A percentile compares a stretch with the other conserved stretches of the same genome.
Conservation (phyloP, 1,140 invertebrate genomes). For the Wasmannia auropunctata region DNA sequence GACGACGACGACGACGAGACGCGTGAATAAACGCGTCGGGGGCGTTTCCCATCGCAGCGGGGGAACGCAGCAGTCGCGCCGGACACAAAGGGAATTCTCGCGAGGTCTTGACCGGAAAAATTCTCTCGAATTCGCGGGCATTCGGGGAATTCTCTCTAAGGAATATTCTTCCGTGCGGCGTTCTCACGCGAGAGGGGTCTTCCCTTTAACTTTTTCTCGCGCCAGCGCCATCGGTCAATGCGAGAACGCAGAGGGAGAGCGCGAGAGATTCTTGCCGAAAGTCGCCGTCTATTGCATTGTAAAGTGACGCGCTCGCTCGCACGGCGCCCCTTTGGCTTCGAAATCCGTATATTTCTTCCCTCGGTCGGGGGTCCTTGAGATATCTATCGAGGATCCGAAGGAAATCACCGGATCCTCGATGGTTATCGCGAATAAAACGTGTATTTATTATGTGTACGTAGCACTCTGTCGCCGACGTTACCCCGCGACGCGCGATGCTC, state of each 20-base stretch:
- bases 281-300: neutral
- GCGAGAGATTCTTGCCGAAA: constrained; percentile 9
- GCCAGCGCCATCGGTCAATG: constrained; percentile 11
- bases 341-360: constrained; percentile 15
- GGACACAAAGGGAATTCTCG: constrained; percentile 39
- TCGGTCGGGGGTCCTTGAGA: neutral
- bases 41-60: neutral
- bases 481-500: constrained; percentile 82
- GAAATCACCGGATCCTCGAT: neutral
- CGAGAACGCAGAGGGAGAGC: neutral
- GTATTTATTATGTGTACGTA: constrained; percentile 68
- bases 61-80: constrained; percentile 5
- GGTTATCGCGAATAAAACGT: constrained; percentile 28
- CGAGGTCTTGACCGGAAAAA: constrained; percentile 45
- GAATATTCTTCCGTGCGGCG: constrained; percentile 23
- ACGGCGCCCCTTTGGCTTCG: constrained; percentile 15
- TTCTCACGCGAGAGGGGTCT: constrained; percentile 2
- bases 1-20: too few species aligned
- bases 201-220: constrained; percentile 48
- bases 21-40: neutral
- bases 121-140: constrained; percentile 36
- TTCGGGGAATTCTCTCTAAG: constrained; percentile 30
- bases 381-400: neutral
- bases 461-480: constrained; percentile 78
- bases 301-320: neutral